Evolutionary conservation across 2,113 vertebrate genomes (phyloP), one percentile per base, ranked within the genome.

Genomic region (Pandion haliaetus): DNA sequence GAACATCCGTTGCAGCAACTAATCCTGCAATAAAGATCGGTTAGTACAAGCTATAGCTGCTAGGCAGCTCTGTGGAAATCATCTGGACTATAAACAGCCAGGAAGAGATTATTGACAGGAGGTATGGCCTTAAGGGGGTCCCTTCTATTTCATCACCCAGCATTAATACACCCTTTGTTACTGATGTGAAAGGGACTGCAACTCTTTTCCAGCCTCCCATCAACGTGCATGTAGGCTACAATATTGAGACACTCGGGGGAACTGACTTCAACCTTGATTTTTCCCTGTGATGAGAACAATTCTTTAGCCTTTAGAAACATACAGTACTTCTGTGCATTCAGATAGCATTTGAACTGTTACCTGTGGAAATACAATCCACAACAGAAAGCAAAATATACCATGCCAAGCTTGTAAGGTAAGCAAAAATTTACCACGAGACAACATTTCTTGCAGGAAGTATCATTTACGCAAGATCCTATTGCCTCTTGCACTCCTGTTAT

Each of bases 151-250:
- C 57, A 76, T 36, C 15, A 55, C 14, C 8, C n/a, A 79, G 61
- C 55, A 78, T 62, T 79, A 87, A 70, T 8, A 78, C 32, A 72
- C 4, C 14, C 24, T 49, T 42, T 47, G 21, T 38, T 58, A 52
- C 23, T 58, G 36, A 62, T 28, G 31, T 45, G 31, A 94, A 76
- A 85, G n/a, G 23, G 47, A 45, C 8, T 38, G 32, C 5, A 58
- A 79, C 32, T 54, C 63, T 70, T 9, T 59, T 65, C 21, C 54
- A 91, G 80, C 9, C 36, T 79, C 38, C 28, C 29, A 50, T 36
- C 55, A 50, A 52, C 6, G 12, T 7, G 38, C 7, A 34, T 8
- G 6, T 50, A 70, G 20, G 32, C 32, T 79, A 38, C 0, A 0
- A 29, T 52, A 62, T 8, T 70, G 71, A 73, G 62, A 79, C 14